Base-by-base conservation (phyloP, 2,888 invertebrate genomes). In the Troides helena region DNA sequence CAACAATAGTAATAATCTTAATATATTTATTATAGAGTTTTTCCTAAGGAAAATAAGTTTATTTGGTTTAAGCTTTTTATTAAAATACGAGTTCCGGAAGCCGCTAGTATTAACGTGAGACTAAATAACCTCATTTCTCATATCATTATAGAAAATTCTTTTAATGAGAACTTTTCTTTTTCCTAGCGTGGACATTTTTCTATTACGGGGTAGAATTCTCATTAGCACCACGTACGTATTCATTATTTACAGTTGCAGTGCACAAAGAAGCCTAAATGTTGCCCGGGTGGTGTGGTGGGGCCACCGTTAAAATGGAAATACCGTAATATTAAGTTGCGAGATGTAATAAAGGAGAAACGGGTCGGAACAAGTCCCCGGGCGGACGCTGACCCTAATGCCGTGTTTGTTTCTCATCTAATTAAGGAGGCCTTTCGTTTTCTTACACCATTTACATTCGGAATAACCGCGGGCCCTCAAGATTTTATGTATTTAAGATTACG, bases 331-430 rank as follows among this genome's bases (percentile, higher is more conserved):
- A 77, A 71, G 71, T 74, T 68, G 75, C 75, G 75, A 72, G 71
- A 73, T 75, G 75, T 78, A 76, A 78, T 76, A 80, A 77, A 74
- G 79, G 75, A 78, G 81, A 80, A 83, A 80, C 79, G 78, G 73
- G 68, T 69, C 63, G 69, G 71, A 60, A 76, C 71, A 77, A 74
- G 72, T 78, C 83, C 80, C 80, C 80, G 78, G 72, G 80, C 80
- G 77, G 72, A 72, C 79, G 81, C 80, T 81, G 86, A 83, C 85
- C 86, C 82, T 85, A 85, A 86, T 85, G 80, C 79, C 75, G 76
- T 79, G 84, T 85, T 88, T 87, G 86, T 85, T 86, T 82, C 81
- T 84, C 83, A 80, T 86, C 82, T 88, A 88, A 89, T 89, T 88
- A 88, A 81, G 78, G 71, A 79, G 74, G 78, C 79, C 81, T 80